phyloP scores from a whole-genome alignment of 2,888 invertebrate genomes.

The Pachymerium ferrugineum region DNA sequence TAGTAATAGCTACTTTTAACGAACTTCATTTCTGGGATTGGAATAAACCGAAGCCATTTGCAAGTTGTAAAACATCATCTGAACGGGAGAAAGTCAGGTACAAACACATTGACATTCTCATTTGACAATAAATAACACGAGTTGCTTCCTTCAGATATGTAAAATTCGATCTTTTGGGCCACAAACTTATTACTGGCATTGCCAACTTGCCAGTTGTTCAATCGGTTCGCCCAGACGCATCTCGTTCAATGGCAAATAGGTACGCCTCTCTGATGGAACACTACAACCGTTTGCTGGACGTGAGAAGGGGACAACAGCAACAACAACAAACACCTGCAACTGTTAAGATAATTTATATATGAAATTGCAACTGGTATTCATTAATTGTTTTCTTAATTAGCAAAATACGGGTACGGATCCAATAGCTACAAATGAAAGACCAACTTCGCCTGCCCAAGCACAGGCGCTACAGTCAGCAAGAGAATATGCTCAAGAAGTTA shows the following conservation, averaged over 20 bases:
- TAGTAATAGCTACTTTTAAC: constrained; percentile 80
- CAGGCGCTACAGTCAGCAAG: constrained; percentile 30
- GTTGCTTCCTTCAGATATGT: constrained; percentile 75
- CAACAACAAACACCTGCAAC: constrained; percentile 11
- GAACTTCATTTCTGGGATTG: constrained; percentile 86
- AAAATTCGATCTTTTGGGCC: constrained; percentile 73
- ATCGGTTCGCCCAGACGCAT: neutral
- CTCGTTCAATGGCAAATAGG: neutral
- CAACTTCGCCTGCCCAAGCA: constrained; percentile 30
- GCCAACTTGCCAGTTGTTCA: constrained; percentile 53
- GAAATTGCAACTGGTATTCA: neutral
- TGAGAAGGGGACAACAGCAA: constrained; percentile 27
- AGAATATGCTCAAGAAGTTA: constrained; percentile 31
- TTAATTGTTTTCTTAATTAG: neutral
- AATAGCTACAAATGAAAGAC: constrained; percentile 29
- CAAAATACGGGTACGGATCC: constrained; percentile 32
- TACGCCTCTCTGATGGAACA: constrained; percentile 23
- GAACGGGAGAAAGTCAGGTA: constrained; percentile 76
- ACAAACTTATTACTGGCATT: constrained; percentile 77
- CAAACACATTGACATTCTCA: constrained; percentile 40
- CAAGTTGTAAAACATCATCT: constrained; percentile 66
- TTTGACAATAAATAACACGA: too few species aligned
- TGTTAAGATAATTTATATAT: neutral
- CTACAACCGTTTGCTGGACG: constrained; percentile 11
- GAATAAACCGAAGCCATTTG: constrained; percentile 60